Percentiles rank a stretch among this genome's conserved stretches.
These are phyloP conservation scores for Drosophila arizonae DNA, from an alignment of 1,140 invertebrate genomes.

Conservation along the genomic window DNA sequence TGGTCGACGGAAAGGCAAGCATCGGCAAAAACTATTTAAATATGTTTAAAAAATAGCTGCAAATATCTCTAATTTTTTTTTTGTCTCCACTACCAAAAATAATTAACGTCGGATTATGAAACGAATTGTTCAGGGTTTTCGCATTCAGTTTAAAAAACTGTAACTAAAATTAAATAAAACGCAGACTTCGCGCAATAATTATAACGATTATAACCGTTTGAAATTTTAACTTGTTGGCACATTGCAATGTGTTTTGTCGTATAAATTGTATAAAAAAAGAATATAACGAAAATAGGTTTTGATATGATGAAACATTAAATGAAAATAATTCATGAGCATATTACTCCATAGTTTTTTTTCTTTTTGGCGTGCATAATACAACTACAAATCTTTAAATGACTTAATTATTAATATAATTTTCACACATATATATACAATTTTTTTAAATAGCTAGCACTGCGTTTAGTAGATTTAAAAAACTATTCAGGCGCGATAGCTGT, in stretches of 20 bases:
- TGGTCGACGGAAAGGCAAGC: constrained; percentile 25
- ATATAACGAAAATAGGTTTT: constrained; percentile 55
- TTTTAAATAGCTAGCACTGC: background rate
- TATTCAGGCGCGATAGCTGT: constrained; percentile 13
- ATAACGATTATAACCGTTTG: constrained; percentile 67
- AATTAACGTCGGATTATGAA: constrained; percentile 41
- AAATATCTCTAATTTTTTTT: constrained; percentile 31
- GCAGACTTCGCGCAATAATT: constrained; percentile 65
- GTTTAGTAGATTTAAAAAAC: background rate
- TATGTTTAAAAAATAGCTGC: constrained; percentile 31
- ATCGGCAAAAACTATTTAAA: constrained; percentile 16
- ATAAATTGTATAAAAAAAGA: constrained; percentile 53
- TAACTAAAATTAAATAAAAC: constrained; percentile 63
- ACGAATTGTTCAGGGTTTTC: constrained; percentile 58
- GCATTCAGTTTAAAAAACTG: constrained; percentile 74
- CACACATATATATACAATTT: no score
- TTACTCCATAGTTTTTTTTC: constrained; percentile 58
- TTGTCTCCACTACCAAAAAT: constrained; percentile 39
- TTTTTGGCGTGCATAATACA: no score
- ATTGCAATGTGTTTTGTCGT: constrained; percentile 70
- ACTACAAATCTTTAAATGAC: no score
- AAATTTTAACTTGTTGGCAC: constrained; percentile 78
- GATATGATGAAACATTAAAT: constrained; percentile 68
- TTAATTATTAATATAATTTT: no score
- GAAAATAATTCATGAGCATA: constrained; percentile 35